Evolutionary conservation across 2,797 vertebrate species (phyloP), one percentile per base, ranked within the genome.

Genomic region (Brotula barbata): DNA sequence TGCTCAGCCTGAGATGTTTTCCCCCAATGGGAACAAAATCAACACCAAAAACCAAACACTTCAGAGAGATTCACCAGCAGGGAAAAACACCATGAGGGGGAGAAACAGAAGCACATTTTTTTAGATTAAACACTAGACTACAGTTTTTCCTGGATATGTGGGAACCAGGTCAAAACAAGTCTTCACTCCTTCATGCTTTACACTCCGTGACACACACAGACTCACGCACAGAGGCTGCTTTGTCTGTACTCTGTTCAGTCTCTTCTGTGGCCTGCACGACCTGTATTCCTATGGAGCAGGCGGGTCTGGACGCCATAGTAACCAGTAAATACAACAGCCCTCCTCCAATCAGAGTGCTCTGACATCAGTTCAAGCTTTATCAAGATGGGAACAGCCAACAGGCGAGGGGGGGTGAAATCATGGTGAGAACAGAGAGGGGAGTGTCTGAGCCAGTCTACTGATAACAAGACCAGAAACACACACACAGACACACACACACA

Each of bases 271-370:
- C 31, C 31, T 33, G 6, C 2, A 9, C n/a, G 36, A 63, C 71
- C 75, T 62, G 77, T 52, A 17, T 14, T 62, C 55, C 37, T 45
- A n/a, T 64, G 49, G 59, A 52, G 53, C 52, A 11, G 49, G 60
- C 72, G 53, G 50, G 49, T 39, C 57, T 4, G 14, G 57, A 68
- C 31, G 22, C 76, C 59, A 22, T 31, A 20, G 74, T 66, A 60
- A 80, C 77, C 41, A 1, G 68, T 82, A 85, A 83, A 83, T 55
- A 83, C 14, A 21, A 61, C 52, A 54, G 37, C n/a, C 33, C 6
- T 47, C 40, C 9, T 58, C 75, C 80, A 81, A 79, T 85, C 68
- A 47, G 14, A 59, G 59, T 2, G 13, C 37, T 1, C 43, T 11
- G 15, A 69, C 57, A 14, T 73, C 60, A 67, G 58, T 6, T 75